Evolutionary conservation across 1,140 invertebrate genomes (phyloP).

Genomic region (Lycorma delicatula): DNA sequence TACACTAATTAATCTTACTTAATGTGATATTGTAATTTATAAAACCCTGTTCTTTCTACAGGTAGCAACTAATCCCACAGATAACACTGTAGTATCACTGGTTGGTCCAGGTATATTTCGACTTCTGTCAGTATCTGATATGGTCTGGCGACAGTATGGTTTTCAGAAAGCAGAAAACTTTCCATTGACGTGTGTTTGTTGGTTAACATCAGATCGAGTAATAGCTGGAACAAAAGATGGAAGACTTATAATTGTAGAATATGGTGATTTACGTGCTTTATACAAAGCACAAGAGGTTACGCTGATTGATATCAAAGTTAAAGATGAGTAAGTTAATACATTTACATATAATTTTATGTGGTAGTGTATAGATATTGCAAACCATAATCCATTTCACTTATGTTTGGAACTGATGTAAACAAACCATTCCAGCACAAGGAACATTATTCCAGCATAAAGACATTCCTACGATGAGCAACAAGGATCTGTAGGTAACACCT

Average conservation of each 20-base stretch:
- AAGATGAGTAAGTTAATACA: conserved; percentile 10
- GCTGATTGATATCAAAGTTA: conserved; percentile 13
- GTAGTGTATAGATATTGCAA: too few species aligned
- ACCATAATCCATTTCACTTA: too few species aligned
- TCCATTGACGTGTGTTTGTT: conserved; percentile 55
- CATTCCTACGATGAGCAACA: too few species aligned
- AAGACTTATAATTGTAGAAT: conserved; percentile 63
- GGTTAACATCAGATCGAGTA: conserved; percentile 63
- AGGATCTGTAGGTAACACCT: too few species aligned
- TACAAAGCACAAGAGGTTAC: conserved; percentile 45
- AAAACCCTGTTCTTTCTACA: too few species aligned
- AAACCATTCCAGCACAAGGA: too few species aligned
- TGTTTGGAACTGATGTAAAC: too few species aligned
- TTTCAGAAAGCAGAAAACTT: conserved; percentile 72
- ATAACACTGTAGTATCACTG: conserved; percentile 62
- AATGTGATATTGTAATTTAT: too few species aligned
- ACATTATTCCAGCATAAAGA: too few species aligned
- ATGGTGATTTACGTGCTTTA: conserved; percentile 62
- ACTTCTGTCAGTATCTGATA: conserved; percentile 70
- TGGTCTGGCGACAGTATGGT: conserved; percentile 69
- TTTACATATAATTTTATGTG: too few species aligned
- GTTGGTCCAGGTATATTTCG: conserved; percentile 64
- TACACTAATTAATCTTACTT: too few species aligned
- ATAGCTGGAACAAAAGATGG: conserved; percentile 66
- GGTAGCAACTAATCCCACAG: conserved; percentile 65